Evolutionary conservation across 2,888 invertebrate species (phyloP).

Genomic region (Lasioglossum calceatum): DNA sequence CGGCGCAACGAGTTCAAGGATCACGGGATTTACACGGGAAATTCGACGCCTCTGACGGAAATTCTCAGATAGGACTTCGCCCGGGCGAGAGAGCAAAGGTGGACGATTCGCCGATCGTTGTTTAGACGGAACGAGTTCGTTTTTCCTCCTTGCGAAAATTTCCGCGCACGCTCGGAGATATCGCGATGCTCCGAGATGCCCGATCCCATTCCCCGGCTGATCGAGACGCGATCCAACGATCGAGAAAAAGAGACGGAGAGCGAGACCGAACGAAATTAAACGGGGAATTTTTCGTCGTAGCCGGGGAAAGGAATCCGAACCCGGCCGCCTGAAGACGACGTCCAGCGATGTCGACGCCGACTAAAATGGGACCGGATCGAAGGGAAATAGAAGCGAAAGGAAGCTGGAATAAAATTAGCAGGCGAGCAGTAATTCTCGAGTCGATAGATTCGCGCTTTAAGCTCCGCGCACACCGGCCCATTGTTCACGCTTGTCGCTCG

Average conservation of each 20-base stretch:
- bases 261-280: conserved; percentile 31
- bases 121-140: not conserved
- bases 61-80: not conserved
- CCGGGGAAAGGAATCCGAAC: conserved; percentile 19
- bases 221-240: conserved; percentile 7
- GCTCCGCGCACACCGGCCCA: not conserved
- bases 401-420: conserved; percentile 29
- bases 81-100: not conserved
- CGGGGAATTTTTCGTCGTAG: conserved; percentile 29
- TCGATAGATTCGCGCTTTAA: conserved; percentile 4
- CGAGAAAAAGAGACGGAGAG: not conserved
- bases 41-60: conserved; percentile 8
- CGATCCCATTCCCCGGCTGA: not conserved
- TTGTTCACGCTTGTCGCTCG: not conserved
- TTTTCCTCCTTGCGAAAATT: not conserved
- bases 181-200: not conserved
- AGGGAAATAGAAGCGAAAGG: conserved; percentile 9
- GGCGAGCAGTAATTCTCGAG: not conserved
- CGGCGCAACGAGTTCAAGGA: not conserved
- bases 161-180: not conserved
- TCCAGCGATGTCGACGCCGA: not conserved
- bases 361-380: not conserved
- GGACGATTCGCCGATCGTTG: not conserved
- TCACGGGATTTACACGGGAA: not conserved
- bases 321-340: conserved; percentile 20